phyloP scores from a whole-genome alignment of 2,888 invertebrate genomes.

The Sinelater perroti region DNA sequence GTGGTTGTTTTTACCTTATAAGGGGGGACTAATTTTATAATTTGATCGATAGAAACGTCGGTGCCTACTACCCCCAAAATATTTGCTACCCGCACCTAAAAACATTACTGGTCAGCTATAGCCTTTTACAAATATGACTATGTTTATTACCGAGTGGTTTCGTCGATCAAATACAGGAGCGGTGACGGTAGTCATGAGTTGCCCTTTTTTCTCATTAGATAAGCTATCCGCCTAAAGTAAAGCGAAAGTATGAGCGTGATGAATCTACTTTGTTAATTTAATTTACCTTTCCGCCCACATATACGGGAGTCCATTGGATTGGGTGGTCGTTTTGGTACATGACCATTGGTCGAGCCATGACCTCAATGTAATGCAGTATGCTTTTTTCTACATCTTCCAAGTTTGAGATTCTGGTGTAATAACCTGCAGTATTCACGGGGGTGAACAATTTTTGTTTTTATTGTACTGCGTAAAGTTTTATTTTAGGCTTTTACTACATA shows the following conservation, averaged over 20 bases:
- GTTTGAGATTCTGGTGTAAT: slow-evolving; percentile 88
- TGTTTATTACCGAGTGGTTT: slow-evolving; percentile 78
- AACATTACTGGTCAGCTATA: slow-evolving; percentile 38
- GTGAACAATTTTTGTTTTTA: not conserved
- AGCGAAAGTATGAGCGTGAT: slow-evolving; percentile 18
- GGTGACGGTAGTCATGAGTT: slow-evolving; percentile 92
- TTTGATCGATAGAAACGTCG: slow-evolving; percentile 95
- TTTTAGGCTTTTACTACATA: slow-evolving; percentile 57
- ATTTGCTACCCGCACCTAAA: slow-evolving; percentile 85
- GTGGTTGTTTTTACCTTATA: slow-evolving; percentile 75
- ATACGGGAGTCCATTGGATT: slow-evolving; percentile 95
- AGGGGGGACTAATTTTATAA: slow-evolving; percentile 92
- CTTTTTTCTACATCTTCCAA: slow-evolving; percentile 89
- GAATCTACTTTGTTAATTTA: not conserved
- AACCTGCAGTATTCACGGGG: slow-evolving; percentile 75
- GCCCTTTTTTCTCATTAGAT: slow-evolving; percentile 74
- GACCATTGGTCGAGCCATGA: slow-evolving; percentile 95
- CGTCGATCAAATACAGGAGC: slow-evolving; percentile 94
- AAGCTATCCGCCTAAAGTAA: slow-evolving; percentile 71
- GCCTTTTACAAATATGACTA: not conserved
- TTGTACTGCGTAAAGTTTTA: too few relatives aligned
- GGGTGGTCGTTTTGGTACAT: slow-evolving; percentile 92
- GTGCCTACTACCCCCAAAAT: slow-evolving; percentile 96
- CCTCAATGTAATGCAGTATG: slow-evolving; percentile 93
- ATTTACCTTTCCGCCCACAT: slow-evolving; percentile 80